Evolutionary conservation across 2,797 vertebrate species (phyloP), one percentile per base, ranked within the genome.

Genomic region (Chanos chanos): DNA sequence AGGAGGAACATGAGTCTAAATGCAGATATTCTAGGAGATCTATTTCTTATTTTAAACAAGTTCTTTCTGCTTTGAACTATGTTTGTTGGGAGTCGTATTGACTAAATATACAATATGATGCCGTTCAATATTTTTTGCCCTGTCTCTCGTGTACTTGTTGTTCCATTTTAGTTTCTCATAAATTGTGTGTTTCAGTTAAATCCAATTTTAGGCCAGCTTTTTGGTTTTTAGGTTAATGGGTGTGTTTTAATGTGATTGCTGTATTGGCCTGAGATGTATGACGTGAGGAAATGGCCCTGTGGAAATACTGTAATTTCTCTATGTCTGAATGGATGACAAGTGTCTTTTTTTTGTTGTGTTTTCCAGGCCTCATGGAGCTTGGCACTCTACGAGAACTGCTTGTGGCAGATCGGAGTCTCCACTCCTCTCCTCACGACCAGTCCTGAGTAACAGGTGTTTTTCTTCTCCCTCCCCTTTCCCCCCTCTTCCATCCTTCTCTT

Each of bases 301-400:
- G 28, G 4, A 51, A 7, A 12, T 4, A 2, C 19, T 72, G 43
- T 64, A n/a, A 41, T 55, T 19, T 19, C 1, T 5, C 65, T 70
- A 65, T 47, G 13, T 37, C 33, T 9, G 15, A 24, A 41, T 40
- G 31, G 56, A 21, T 47, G 36, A 33, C 22, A 7, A 10, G 18
- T 15, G 18, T 15, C 1, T 41, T 19, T 68, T 27, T 47, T 56
- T 43, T 70, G 5, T 73, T 71, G 34, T 78, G 2, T 82, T 13
- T 54, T 49, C 33, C 75, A 89, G 89, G 81, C 79, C 86, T 78
- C 71, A 90, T 91, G 90, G 88, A 89, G 87, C 76, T 79, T 79
- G 78, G 84, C 61, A 77, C 77, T 61, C 68, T 3, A 65, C 81
- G 21, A 71, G 74, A 77, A 73, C 80, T 83, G 61, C 71, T 70